Evolutionary conservation across 2,888 invertebrate genomes (phyloP).

Genomic region (Andricus curvator): DNA sequence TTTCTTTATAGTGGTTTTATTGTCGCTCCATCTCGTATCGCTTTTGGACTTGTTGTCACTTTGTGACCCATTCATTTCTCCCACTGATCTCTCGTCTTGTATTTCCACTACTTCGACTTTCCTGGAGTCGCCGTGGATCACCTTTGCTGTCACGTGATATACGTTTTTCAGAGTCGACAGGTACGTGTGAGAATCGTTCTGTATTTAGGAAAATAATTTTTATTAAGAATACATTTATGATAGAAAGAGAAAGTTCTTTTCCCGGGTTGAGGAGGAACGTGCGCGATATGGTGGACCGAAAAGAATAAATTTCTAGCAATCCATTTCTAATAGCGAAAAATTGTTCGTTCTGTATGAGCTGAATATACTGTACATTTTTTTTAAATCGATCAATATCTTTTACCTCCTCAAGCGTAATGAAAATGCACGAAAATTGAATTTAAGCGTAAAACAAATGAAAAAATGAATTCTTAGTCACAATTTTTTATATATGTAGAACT

Average conservation of each 20-base stretch:
- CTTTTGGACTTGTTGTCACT: conserved; percentile 72
- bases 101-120: conserved; percentile 76
- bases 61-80: conserved; percentile 75
- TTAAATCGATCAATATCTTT: too few species aligned
- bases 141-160: conserved; percentile 73
- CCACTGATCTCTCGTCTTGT: conserved; percentile 72
- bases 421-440: too few species aligned
- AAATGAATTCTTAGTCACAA: too few species aligned
- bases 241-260: neutral
- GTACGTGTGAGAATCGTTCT: conserved; percentile 86
- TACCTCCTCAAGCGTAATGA: too few species aligned
- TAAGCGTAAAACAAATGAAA: too few species aligned
- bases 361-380: too few species aligned
- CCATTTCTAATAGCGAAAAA: too few species aligned
- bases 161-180: conserved; percentile 82
- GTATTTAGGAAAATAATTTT: conserved; percentile 60
- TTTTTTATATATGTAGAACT: too few species aligned
- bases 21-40: conserved; percentile 76
- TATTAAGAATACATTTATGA: neutral
- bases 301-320: too few species aligned
- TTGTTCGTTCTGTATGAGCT: too few species aligned
- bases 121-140: conserved; percentile 71
- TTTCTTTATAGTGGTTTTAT: conserved; percentile 70
- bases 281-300: too few species aligned
- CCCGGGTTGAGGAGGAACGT: too few species aligned